A percentile compares a stretch with the other conserved stretches of the same genome.
Evolutionary conservation across 2,113 vertebrate species (phyloP).

Genomic region (Hyla sarda): DNA sequence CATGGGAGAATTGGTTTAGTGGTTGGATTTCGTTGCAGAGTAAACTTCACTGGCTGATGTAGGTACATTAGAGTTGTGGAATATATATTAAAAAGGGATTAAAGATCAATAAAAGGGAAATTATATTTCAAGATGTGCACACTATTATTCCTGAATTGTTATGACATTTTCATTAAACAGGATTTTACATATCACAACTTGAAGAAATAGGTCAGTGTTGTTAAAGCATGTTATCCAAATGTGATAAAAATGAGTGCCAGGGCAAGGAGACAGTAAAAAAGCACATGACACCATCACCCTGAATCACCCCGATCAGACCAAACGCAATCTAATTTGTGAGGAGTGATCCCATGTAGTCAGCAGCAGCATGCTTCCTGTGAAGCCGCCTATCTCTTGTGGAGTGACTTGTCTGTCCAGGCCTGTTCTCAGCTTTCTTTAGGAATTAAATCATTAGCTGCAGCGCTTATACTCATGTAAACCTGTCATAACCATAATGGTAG

Average conservation of each 20-base stretch:
- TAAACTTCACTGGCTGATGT: neutral
- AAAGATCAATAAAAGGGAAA: neutral
- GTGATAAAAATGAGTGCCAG: neutral
- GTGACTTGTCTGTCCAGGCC: neutral
- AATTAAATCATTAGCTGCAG: neutral
- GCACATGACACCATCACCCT: slow-evolving; percentile 38
- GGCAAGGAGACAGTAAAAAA: neutral
- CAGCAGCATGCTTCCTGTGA: slow-evolving; percentile 2
- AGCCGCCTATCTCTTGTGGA: neutral
- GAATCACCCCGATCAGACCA: neutral
- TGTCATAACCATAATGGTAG: neutral
- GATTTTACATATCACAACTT: slow-evolving; percentile 1
- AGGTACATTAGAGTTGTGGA: no score
- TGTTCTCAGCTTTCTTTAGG: neutral
- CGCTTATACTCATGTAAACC: neutral
- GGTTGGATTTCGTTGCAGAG: neutral
- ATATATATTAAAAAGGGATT: neutral
- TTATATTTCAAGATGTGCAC: neutral
- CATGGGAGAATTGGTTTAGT: no score
- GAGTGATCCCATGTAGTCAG: slow-evolving; percentile 24
- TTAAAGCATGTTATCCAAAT: slow-evolving; percentile 2
- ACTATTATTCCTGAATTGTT: neutral
- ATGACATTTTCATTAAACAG: neutral
- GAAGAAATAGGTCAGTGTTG: slow-evolving; percentile 23
- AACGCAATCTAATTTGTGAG: neutral